Evolutionary conservation across 1,140 invertebrate genomes (phyloP), one percentile per base, ranked within the genome.

Genomic region (Drosophila eugracilis): DNA sequence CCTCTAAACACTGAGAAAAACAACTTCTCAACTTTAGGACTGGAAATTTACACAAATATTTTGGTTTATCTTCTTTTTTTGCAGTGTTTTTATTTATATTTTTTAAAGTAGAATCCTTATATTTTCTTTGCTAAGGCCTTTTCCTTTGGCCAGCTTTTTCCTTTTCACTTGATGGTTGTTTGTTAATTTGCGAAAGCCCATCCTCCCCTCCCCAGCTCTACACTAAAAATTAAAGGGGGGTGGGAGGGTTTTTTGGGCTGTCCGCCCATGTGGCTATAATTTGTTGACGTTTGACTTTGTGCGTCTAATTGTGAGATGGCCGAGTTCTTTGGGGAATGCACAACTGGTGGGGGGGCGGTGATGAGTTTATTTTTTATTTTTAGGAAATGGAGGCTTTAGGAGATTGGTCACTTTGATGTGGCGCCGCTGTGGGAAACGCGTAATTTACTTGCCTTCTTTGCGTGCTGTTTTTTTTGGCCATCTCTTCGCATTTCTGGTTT

Each of bases 241-340:
- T 15, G 36, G 36, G 15, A 1, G 22, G 9, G 42, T 7, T 9
- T 17, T 12, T 14, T 14, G 36, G 52, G 39, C 58, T 88, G 83
- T 76, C 66, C 80, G 78, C 47, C 83, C 83, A 88, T 88, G 83
- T 88, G 83, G 78, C 78, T 88, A 88, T 88, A 88, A 88, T 88
- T 88, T 88, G 83, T 88, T 88, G 83, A 88, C 83, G 83, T 88
- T 88, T 88, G 84, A 89, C 83, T 88, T 88, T 88, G 78, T 88
- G 83, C 83, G 83, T 88, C 74, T 88, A 88, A 88, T 86, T 86
- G 81, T 85, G 73, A 85, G 66, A 71, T 67, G 67, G 69, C 63
- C 83, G 53, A 67, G 62, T 67, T 73, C 70, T 73, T 32, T 39
- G 47, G 62, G 44, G 55, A 78, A 78, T 84, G 79, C 75, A 83